Evolutionary conservation across 2,797 vertebrate genomes (phyloP).

Genomic region (Babyrousa celebensis): DNA sequence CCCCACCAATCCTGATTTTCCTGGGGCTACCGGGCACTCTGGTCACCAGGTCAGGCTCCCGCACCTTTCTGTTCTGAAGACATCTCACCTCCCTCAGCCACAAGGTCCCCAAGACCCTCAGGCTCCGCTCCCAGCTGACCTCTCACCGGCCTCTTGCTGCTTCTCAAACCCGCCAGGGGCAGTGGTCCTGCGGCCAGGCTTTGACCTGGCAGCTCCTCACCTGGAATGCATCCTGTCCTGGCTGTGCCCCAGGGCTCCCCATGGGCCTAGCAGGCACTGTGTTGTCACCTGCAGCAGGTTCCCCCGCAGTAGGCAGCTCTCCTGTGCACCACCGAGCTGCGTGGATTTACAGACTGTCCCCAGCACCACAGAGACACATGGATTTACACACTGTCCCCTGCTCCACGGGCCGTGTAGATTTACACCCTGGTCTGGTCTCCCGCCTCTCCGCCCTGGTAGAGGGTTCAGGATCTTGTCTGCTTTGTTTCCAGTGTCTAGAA

Average conservation of each 20-base stretch:
- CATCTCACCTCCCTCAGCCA: background rate
- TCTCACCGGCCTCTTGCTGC: background rate
- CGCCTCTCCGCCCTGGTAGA: background rate
- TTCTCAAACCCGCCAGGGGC: background rate
- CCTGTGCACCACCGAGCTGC: too few relatives aligned
- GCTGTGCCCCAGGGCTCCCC: background rate
- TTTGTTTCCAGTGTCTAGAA: background rate
- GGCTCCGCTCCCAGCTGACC: background rate
- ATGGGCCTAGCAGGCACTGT: background rate
- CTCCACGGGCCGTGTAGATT: background rate
- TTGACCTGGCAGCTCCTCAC: background rate
- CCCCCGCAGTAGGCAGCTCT: accelerated
- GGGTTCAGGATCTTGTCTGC: background rate
- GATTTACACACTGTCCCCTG: background rate
- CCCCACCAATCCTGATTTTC: background rate
- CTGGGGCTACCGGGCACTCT: accelerated
- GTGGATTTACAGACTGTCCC: too few relatives aligned
- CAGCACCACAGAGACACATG: accelerated
- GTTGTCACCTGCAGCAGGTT: background rate
- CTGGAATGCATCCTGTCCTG: background rate
- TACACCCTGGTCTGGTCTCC: background rate
- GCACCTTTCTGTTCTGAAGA: background rate
- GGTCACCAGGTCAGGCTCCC: background rate
- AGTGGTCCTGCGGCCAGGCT: background rate
- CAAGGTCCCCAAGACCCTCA: background rate